phyloP scores from a whole-genome alignment of 2,113 vertebrate species.

The Caranx melampygus region DNA sequence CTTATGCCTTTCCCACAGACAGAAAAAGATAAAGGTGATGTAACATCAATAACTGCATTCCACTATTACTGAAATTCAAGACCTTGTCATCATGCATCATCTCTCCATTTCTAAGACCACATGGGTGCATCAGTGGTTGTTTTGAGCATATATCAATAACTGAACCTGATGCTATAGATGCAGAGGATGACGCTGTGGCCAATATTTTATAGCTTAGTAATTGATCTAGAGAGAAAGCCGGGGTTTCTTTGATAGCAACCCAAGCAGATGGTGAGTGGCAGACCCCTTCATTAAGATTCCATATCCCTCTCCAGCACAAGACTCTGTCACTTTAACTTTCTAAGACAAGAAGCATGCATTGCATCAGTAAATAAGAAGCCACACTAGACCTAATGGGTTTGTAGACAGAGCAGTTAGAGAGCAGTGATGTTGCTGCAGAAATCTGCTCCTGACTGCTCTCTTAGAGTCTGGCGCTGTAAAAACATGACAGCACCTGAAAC shows the following conservation, averaged over 20 bases:
- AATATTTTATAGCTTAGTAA: slow-evolving; percentile 61
- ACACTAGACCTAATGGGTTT: slow-evolving; percentile 9
- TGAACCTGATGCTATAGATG: slow-evolving; percentile 22
- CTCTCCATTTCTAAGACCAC: neutral
- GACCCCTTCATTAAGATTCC: slow-evolving; percentile 68
- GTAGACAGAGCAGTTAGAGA: neutral
- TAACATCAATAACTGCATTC: slow-evolving; percentile 26
- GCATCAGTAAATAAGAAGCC: slow-evolving; percentile 44
- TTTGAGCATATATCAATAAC: neutral
- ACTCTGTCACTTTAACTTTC: slow-evolving; percentile 43
- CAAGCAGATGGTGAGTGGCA: slow-evolving; percentile 72
- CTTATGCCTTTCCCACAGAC: neutral
- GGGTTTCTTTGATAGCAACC: slow-evolving; percentile 69
- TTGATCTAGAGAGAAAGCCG: slow-evolving; percentile 63
- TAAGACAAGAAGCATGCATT: neutral
- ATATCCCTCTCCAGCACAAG: slow-evolving; percentile 27
- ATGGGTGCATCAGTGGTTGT: neutral
- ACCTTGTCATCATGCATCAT: slow-evolving; percentile 32
- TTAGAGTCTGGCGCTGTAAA: neutral
- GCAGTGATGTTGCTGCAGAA: neutral
- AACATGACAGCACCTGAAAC: slow-evolving; percentile 16
- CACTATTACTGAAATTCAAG: neutral
- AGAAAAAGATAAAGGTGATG: slow-evolving; percentile 17
- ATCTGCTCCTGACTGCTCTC: slow-evolving; percentile 9
- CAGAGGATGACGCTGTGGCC: neutral